Percentiles rank a stretch among this genome's conserved stretches.
These are phyloP conservation scores for Acleris cristana DNA, from an alignment of 2,888 invertebrate genomes.

Conservation along the genomic window DNA sequence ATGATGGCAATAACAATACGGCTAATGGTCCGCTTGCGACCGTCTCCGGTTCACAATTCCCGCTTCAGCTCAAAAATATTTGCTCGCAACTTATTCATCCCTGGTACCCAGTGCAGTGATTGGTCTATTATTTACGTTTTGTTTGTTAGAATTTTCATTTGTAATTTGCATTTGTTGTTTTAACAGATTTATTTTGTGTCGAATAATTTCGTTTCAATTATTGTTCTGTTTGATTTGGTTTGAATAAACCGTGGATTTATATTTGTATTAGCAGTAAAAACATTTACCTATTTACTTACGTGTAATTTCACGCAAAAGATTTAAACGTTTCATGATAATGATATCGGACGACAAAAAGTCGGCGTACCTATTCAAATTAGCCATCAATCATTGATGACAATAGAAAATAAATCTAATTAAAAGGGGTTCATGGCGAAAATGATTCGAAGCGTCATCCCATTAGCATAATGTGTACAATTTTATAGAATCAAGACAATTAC, in stretches of 20 bases:
- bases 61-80: slow-evolving; percentile 67
- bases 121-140: slow-evolving; percentile 35
- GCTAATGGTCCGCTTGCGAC: slow-evolving; percentile 75
- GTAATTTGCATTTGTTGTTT: slow-evolving; percentile 34
- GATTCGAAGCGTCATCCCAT: slow-evolving; percentile 35
- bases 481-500: slow-evolving; percentile 56
- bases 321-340: background rate
- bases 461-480: slow-evolving; percentile 48
- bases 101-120: slow-evolving; percentile 44
- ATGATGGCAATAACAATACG: slow-evolving; percentile 81
- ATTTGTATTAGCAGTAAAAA: too few relatives aligned
- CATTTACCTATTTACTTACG: background rate
- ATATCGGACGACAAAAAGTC: background rate
- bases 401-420: slow-evolving; percentile 27
- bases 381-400: slow-evolving; percentile 33
- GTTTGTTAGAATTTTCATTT: slow-evolving; percentile 28
- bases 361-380: background rate
- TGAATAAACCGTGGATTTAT: background rate
- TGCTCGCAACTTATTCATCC: slow-evolving; percentile 62
- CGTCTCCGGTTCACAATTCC: slow-evolving; percentile 61
- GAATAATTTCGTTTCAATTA: slow-evolving; percentile 1
- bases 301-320: background rate
- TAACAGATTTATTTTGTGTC: too few relatives aligned
- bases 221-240: background rate
- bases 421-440: slow-evolving; percentile 18